Base-by-base conservation (phyloP, 2,888 invertebrate species). In the Agrotis exclamationis region DNA sequence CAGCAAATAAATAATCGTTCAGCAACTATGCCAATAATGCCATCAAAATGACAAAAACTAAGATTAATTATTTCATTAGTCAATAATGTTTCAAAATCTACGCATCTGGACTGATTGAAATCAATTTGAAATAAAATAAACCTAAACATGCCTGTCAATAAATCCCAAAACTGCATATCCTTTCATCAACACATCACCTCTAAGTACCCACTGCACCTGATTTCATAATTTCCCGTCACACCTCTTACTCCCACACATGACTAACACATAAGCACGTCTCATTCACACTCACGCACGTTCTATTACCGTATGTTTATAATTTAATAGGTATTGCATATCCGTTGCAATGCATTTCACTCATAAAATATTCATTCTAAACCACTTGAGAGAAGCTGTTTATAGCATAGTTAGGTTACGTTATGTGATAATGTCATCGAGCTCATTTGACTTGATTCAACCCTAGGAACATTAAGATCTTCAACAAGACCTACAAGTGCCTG, bases 331-430 rank as follows among this genome's bases (percentile, higher is more conserved):
- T 79, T 68, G 74, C 72, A 79, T 64, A 70, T 71, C 66, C 60
- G 72, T 80, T 73, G 76, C 76, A 80, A 82, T 68, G 75, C 81
- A 86, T 90, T 90, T 90, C 87, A 80, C 88, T 89, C 74, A 88
- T 90, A 80, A 84, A 89, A 89, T 90, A 90, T 90, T 89, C 84
- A 90, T 87, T 79, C 56, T 20, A 60, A 59, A 47, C 64, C 76
- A 73, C 71, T 6, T 62, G 74, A 77, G 83, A 83, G 73, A 79
- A 69, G 50, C 44, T 50, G 59, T 68, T 3, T 54, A 3, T 54
- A 39, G 9, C 50, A 72, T 14, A 47, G 14, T 67, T 70, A 82
- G 58, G 45, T 58, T 69, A 76, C 66, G 71, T 65, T 66, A 59
- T 48, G 28, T 22, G 1, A 65, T 51, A 18, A n/a, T 39, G 11